phyloP scores from a whole-genome alignment of 2,113 vertebrate genomes.

The Aplodontia rufa region DNA sequence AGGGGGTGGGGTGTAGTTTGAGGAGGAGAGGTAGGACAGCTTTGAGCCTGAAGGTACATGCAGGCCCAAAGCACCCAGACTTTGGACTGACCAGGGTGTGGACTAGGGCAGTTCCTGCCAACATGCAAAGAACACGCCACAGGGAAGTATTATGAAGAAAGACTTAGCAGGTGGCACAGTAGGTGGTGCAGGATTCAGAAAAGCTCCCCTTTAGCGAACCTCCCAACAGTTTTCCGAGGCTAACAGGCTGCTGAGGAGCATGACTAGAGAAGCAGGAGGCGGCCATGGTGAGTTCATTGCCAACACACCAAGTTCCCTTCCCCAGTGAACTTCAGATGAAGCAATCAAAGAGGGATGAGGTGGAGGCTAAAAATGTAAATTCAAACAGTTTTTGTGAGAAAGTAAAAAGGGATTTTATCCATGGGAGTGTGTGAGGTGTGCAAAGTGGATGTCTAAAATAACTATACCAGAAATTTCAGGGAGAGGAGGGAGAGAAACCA shows the following conservation, averaged over 20 bases:
- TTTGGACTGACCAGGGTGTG: neutral
- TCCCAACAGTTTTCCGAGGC: neutral
- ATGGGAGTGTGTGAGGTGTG: neutral
- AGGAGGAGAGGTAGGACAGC: neutral
- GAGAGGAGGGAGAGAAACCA: neutral
- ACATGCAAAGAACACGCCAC: neutral
- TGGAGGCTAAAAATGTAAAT: neutral
- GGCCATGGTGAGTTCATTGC: neutral
- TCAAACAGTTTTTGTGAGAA: neutral
- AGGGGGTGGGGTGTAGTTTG: neutral
- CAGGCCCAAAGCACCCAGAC: neutral
- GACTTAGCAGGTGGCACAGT: neutral
- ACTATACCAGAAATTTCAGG: neutral
- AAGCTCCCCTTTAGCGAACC: neutral
- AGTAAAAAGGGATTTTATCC: neutral
- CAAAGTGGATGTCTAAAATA: neutral
- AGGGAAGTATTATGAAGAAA: neutral
- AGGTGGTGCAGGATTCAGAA: neutral
- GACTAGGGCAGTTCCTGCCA: neutral
- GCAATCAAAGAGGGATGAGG: slow-evolving; percentile 3
- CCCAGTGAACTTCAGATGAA: neutral
- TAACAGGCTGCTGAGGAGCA: neutral
- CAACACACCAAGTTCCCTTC: neutral
- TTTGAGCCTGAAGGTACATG: neutral
- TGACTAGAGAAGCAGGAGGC: neutral